A percentile compares a stretch with the other conserved stretches of the same genome.
Evolutionary conservation across 2,113 vertebrate genomes (phyloP).

Genomic region (Felis catus): DNA sequence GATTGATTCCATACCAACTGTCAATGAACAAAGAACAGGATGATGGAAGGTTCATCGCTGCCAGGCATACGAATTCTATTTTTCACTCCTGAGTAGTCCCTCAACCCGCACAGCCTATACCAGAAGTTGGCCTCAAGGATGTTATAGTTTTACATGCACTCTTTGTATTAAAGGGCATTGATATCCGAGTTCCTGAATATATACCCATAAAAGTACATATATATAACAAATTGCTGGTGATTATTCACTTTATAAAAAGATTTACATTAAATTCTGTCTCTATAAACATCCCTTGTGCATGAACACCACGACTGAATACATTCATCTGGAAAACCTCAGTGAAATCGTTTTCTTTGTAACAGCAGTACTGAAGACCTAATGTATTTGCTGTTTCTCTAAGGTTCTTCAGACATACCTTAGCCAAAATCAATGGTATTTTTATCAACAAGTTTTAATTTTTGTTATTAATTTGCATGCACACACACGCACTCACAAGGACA

Average conservation of each 20-base stretch:
- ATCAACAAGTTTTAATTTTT: not conserved
- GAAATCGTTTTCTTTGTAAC: not conserved
- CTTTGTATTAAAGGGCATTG: not conserved
- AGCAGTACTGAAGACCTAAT: not conserved
- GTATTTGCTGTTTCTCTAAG: not conserved
- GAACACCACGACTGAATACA: not conserved
- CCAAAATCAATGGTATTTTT: not conserved
- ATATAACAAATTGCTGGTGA: not conserved
- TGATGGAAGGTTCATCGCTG: not conserved
- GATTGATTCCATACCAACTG: not conserved
- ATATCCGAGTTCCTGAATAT: not conserved
- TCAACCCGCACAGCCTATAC: not conserved
- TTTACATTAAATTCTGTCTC: not conserved
- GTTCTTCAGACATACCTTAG: not conserved
- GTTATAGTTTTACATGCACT: not conserved
- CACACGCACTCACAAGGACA: not conserved
- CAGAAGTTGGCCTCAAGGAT: not conserved
- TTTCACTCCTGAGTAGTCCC: not conserved
- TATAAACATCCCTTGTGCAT: not conserved
- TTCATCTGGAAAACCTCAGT: not conserved
- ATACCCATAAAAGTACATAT: not conserved
- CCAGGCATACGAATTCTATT: not conserved
- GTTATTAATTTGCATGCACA: not conserved
- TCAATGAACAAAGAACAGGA: not conserved
- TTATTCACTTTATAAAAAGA: not conserved